Base-by-base conservation (phyloP, 2,888 invertebrate genomes). In the Ormyrus labotus region DNA sequence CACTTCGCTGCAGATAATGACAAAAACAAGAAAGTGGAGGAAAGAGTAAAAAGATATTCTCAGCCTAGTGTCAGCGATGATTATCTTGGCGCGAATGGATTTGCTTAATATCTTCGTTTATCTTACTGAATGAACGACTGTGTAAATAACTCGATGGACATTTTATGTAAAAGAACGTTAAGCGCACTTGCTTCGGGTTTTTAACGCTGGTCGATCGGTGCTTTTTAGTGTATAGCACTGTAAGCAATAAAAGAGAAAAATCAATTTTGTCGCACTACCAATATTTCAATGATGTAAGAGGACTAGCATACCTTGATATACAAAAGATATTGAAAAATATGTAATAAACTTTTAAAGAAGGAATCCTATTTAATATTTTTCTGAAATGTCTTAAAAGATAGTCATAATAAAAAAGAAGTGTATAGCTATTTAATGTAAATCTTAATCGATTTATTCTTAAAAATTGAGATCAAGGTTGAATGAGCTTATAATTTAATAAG, bases 121-220 rank as follows among this genome's bases (percentile, higher is more conserved):
- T 63, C 68, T 70, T 63, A 71, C 55, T 34, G 19, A 34, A 34
- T 34, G 13, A 67, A 80, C 55, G 60, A 80, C 48, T 64, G 47
- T 81, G 76, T 77, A 72, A 61, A 81, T 81, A 77, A 45, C 76
- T 72, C 58, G 63, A 77, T 73, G 72, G 50, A 81, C 67, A 53
- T 73, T 81, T 81, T 80, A 58, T 68, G 61, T 71, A 55, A 80
- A 48, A 76, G 47, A 72, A 57, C 70, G 34, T 71, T 61, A 60
- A 71, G 63, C 75, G 69, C 81, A 69, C 77, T 77, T 72, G 73
- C 70, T 81, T 74, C 60, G 77, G 60, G 74, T 81, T 34, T 67
- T 77, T 77, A 70, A 77, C 73, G 53, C 55, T 77, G 76, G 80
- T 82, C 80, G 77, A 80, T 82, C 77, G 80, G 76, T 82, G 80